phyloP scores from a whole-genome alignment of 2,888 invertebrate species.

The Lymantria monacha region DNA sequence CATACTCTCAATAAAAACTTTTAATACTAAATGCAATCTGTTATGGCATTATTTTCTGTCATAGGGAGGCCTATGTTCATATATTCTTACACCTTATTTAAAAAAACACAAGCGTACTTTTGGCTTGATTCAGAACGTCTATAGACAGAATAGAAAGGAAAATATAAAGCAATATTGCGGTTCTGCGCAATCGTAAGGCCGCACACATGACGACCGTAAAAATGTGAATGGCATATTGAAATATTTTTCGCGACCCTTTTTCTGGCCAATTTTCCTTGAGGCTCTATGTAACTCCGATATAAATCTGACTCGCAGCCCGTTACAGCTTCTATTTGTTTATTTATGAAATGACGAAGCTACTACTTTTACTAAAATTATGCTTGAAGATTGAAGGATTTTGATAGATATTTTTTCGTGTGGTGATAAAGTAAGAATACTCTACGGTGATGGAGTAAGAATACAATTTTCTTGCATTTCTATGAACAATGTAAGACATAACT shows the following conservation, averaged over 20 bases:
- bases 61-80: too few species aligned
- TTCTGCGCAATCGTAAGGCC: slow-evolving; percentile 63
- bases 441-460: too few species aligned
- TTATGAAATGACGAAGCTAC: slow-evolving; percentile 32
- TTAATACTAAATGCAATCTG: too few species aligned
- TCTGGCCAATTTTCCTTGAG: slow-evolving; percentile 64
- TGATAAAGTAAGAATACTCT: too few species aligned
- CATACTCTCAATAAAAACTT: too few species aligned
- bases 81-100: too few species aligned
- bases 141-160: slow-evolving; percentile 56
- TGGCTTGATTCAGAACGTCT: slow-evolving; percentile 8
- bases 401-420: too few species aligned
- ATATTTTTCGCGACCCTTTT: slow-evolving; percentile 75
- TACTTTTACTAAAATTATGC: slow-evolving; percentile 11
- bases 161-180: slow-evolving; percentile 66
- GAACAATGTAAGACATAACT: too few species aligned
- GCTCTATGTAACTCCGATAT: slow-evolving; percentile 61
- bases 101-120: too few species aligned
- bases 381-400: not conserved
- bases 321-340: slow-evolving; percentile 48
- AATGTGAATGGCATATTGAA: slow-evolving; percentile 79
- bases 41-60: too few species aligned
- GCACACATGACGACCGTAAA: slow-evolving; percentile 74
- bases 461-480: too few species aligned
- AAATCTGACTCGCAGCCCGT: slow-evolving; percentile 63